phyloP scores from a whole-genome alignment of 2,113 vertebrate species.

The Nibea albiflora region DNA sequence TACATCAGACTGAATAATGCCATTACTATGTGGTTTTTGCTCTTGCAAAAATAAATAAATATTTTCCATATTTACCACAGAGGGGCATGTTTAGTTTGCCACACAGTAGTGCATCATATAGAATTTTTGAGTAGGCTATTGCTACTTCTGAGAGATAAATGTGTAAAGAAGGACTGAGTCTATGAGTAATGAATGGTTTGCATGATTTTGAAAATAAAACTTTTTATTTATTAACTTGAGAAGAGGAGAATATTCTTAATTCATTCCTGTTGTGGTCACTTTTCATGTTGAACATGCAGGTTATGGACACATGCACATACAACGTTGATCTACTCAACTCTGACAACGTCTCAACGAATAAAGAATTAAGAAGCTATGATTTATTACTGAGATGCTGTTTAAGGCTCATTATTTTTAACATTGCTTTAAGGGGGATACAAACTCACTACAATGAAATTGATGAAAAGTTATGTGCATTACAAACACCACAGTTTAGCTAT shows the following conservation, averaged over 20 bases:
- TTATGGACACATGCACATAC: neutral
- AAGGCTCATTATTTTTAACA: neutral
- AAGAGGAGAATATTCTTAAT: slow-evolving; percentile 35
- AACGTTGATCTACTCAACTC: neutral
- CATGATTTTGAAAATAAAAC: slow-evolving; percentile 83
- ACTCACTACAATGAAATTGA: too few species aligned
- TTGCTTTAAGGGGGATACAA: too few species aligned
- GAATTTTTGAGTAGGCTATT: slow-evolving; percentile 51
- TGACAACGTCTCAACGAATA: neutral
- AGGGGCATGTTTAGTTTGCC: slow-evolving; percentile 60
- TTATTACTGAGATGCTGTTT: neutral
- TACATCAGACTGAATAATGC: slow-evolving; percentile 55
- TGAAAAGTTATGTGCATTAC: too few species aligned
- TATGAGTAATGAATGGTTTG: slow-evolving; percentile 74
- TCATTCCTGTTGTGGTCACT: neutral
- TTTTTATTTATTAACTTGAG: slow-evolving; percentile 63
- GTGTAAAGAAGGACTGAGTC: slow-evolving; percentile 62
- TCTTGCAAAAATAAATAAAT: slow-evolving; percentile 63
- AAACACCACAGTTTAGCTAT: too few species aligned
- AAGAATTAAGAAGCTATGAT: neutral
- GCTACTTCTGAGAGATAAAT: slow-evolving; percentile 55
- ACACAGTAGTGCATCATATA: slow-evolving; percentile 66
- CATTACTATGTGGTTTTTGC: slow-evolving; percentile 61
- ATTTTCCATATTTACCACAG: slow-evolving; percentile 47
- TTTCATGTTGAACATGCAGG: neutral